Evolutionary conservation across 2,797 vertebrate genomes (phyloP).

Genomic region (Bradypodion pumilum): DNA sequence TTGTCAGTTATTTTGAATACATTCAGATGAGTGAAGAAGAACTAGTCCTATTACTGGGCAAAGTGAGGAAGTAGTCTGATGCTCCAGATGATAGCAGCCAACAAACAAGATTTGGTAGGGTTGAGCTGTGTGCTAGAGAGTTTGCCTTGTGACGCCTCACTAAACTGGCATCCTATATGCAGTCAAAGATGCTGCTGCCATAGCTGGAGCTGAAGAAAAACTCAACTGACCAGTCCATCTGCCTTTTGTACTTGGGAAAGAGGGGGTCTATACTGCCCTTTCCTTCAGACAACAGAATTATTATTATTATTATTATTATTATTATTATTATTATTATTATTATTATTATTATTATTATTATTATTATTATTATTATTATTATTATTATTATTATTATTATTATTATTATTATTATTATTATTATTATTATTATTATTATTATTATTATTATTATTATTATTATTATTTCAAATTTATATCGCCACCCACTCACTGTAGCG

Average conservation of each 20-base stretch:
- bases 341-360: too few species aligned
- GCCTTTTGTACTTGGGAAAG: background rate
- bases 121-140: background rate
- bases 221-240: background rate
- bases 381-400: too few species aligned
- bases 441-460: too few species aligned
- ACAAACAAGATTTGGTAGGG: background rate
- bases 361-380: too few species aligned
- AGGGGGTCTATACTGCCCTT: background rate
- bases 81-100: background rate
- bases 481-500: too few species aligned
- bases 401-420: too few species aligned
- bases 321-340: too few species aligned
- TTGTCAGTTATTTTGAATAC: background rate
- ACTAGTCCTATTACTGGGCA: background rate
- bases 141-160: background rate
- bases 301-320: too few species aligned
- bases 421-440: too few species aligned
- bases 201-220: background rate
- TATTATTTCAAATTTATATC: too few species aligned
- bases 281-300: background rate
- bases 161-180: too few species aligned
- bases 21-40: background rate
- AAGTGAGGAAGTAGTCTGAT: background rate
- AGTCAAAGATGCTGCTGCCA: background rate